phyloP scores from a whole-genome alignment of 2,888 invertebrate genomes.

The Papilio demoleus region DNA sequence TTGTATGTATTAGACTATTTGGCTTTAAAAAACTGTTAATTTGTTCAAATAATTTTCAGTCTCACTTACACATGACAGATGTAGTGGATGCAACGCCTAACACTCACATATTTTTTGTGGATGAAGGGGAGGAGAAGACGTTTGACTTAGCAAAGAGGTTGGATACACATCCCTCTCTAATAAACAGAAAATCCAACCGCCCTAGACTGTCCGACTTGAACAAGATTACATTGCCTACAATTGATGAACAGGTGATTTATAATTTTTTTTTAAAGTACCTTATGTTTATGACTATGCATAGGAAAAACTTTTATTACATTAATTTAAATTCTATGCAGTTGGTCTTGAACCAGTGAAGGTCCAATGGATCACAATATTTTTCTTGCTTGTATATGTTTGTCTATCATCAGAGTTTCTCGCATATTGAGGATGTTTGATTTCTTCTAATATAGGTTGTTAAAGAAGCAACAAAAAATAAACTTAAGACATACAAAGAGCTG shows the following conservation, averaged over 20 bases:
- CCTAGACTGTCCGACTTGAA: slow-evolving; percentile 84
- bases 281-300: too few relatives aligned
- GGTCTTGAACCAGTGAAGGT: too few relatives aligned
- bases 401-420: too few relatives aligned
- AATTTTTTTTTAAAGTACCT: not conserved
- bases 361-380: too few relatives aligned
- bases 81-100: slow-evolving; percentile 87
- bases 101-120: slow-evolving; percentile 91
- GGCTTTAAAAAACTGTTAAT: too few relatives aligned
- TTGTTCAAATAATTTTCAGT: slow-evolving; percentile 80
- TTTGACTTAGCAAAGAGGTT: slow-evolving; percentile 88
- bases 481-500: slow-evolving; percentile 88
- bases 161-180: slow-evolving; percentile 88
- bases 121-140: slow-evolving; percentile 83
- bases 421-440: too few relatives aligned
- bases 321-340: too few relatives aligned
- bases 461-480: slow-evolving; percentile 83
- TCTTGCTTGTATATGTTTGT: too few relatives aligned
- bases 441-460: slow-evolving; percentile 61
- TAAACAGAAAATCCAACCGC: slow-evolving; percentile 88
- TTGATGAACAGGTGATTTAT: slow-evolving; percentile 78
- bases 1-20: too few relatives aligned
- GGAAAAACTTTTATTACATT: too few relatives aligned
- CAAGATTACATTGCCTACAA: slow-evolving; percentile 82
- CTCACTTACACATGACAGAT: slow-evolving; percentile 92